phyloP scores from a whole-genome alignment of 2,797 vertebrate species.

The Lepus oiostolus region DNA sequence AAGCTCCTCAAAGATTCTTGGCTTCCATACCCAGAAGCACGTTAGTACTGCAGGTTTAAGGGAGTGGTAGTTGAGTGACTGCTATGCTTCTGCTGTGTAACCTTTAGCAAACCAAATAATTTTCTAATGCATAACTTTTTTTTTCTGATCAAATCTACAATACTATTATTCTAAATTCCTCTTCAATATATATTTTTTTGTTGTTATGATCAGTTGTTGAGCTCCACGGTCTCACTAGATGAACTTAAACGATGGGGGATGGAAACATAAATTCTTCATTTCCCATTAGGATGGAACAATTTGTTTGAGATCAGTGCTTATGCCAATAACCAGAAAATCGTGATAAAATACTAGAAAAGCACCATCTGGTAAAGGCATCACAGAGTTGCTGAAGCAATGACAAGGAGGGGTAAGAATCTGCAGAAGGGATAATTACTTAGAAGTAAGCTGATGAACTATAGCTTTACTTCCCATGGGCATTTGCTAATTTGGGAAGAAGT shows the following conservation, averaged over 20 bases:
- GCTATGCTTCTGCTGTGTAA: neutral
- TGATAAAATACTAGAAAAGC: neutral
- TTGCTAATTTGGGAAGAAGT: neutral
- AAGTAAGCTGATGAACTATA: neutral
- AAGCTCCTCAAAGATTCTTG: neutral
- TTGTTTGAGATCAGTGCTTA: neutral
- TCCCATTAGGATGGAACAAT: slow-evolving; percentile 20
- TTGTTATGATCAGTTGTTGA: neutral
- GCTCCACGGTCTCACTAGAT: neutral
- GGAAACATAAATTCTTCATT: neutral
- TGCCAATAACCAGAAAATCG: neutral
- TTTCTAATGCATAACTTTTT: slow-evolving; percentile 3
- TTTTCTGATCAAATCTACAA: slow-evolving; percentile 18
- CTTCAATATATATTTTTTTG: neutral
- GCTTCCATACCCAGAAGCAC: neutral
- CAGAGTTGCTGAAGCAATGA: neutral
- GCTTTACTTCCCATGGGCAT: neutral
- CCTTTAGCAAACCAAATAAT: neutral
- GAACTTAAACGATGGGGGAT: neutral
- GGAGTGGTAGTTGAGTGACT: neutral
- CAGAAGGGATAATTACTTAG: neutral
- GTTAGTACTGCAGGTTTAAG: neutral
- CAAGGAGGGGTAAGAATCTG: neutral
- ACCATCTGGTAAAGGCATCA: neutral
- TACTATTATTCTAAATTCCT: neutral